A percentile compares a stretch with the other conserved stretches of the same genome.
phyloP scores from a whole-genome alignment of 2,888 invertebrate genomes.

The Celastrina argiolus region DNA sequence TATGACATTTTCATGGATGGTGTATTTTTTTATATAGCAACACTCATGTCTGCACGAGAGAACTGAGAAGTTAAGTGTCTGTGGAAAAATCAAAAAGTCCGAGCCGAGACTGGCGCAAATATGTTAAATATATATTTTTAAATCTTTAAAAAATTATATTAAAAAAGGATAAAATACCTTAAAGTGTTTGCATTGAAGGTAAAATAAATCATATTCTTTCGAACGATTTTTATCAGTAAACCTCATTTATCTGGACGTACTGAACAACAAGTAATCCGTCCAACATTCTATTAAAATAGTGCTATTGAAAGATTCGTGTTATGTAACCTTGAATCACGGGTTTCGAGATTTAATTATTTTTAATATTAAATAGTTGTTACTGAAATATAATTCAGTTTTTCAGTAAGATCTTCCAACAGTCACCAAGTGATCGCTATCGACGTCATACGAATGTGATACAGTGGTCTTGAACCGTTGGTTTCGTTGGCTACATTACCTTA shows the following conservation, averaged over 20 bases:
- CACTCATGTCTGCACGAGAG: no score
- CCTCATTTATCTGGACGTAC: constrained; percentile 22
- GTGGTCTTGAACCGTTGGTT: background rate
- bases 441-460: constrained; percentile 3
- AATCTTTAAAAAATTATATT: constrained; percentile 61
- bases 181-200: constrained; percentile 70
- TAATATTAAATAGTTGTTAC: constrained; percentile 31
- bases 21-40: no score
- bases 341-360: constrained; percentile 65
- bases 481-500: background rate
- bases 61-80: no score
- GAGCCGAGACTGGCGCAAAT: constrained; percentile 44
- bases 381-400: background rate
- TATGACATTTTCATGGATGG: no score
- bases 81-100: constrained; percentile 37
- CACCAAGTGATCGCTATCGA: background rate
- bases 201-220: constrained; percentile 45
- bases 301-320: constrained; percentile 64
- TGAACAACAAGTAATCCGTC: constrained; percentile 34
- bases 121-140: constrained; percentile 51
- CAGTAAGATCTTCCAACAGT: background rate
- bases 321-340: constrained; percentile 78
- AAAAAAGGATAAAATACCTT: constrained; percentile 48
- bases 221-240: constrained; percentile 15
- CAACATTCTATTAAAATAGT: constrained; percentile 45